Percentiles rank a stretch among this genome's conserved stretches.
These are phyloP conservation scores for Magallana nippona DNA, from an alignment of 2,888 invertebrate genomes.

Conservation along the genomic window DNA sequence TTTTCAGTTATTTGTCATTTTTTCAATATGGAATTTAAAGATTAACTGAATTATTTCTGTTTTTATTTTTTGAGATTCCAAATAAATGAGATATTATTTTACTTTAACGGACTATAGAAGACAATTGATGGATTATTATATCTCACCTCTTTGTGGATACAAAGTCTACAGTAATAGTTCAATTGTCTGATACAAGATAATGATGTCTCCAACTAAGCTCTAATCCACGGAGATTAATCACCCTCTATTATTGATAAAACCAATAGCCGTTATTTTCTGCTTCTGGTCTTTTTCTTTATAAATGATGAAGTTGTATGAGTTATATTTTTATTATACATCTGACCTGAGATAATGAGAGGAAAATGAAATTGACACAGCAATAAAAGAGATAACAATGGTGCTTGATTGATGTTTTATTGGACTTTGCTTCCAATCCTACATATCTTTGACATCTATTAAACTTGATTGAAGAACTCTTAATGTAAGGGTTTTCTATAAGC, in stretches of 20 bases:
- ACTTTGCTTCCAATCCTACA: constrained; percentile 4
- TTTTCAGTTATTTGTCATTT: constrained; percentile 3
- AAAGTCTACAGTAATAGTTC: background rate
- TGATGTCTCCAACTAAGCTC: background rate
- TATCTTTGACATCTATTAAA: constrained; percentile 33
- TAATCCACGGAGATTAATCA: constrained; percentile 24
- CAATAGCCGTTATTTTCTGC: background rate
- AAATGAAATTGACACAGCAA: constrained; percentile 21
- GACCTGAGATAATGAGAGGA: constrained; percentile 4
- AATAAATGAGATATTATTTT: too few relatives aligned
- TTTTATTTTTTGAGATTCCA: too few relatives aligned
- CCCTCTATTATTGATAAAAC: constrained; percentile 1
- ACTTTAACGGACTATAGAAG: too few relatives aligned
- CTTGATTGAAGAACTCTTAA: constrained; percentile 20
- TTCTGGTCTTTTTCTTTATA: constrained; percentile 4
- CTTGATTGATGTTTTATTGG: constrained; percentile 18
- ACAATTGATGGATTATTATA: too few relatives aligned
- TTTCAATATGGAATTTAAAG: background rate
- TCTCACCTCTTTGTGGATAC: too few relatives aligned
- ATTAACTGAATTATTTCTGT: too few relatives aligned
- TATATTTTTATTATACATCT: background rate
- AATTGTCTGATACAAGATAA: constrained; percentile 16
- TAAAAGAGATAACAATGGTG: constrained; percentile 12
- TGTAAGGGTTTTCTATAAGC: background rate
- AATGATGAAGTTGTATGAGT: constrained; percentile 28